A percentile compares a stretch with the other conserved stretches of the same genome.
These are phyloP conservation scores for Synergus laeviventris DNA, from an alignment of 2,888 invertebrate genomes.

Conservation along the genomic window DNA sequence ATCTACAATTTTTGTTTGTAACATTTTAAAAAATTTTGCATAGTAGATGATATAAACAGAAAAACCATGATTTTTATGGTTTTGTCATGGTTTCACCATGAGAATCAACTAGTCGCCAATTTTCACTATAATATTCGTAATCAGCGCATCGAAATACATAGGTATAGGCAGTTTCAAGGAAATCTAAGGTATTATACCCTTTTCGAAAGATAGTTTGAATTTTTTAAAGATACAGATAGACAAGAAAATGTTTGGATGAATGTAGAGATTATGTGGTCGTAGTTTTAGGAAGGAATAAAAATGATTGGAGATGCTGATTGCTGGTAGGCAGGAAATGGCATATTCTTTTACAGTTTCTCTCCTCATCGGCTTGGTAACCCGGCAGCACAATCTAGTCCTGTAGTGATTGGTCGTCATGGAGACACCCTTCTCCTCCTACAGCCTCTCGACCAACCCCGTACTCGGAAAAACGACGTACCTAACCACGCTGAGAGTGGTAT, in stretches of 20 bases:
- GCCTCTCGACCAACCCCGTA: constrained; percentile 40
- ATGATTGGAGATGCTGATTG: constrained; percentile 14
- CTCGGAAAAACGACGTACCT: constrained; percentile 22
- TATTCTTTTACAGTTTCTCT: constrained; percentile 33
- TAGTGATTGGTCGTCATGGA: constrained; percentile 64
- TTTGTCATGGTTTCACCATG: no score
- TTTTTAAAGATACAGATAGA: neutral
- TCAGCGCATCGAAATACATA: no score
- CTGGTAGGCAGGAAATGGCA: constrained; percentile 24
- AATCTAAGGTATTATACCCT: no score
- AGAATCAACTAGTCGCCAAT: no score
- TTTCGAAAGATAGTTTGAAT: neutral
- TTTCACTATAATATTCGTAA: no score
- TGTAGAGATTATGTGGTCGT: neutral
- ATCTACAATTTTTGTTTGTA: no score
- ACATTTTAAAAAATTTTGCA: no score
- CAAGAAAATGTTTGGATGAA: neutral
- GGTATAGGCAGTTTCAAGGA: no score
- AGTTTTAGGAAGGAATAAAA: constrained; percentile 8
- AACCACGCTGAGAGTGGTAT: constrained; percentile 12
- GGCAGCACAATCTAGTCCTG: constrained; percentile 54
- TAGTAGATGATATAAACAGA: no score
- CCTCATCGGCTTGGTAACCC: constrained; percentile 21
- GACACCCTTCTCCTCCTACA: constrained; percentile 58
- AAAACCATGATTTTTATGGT: no score